Evolutionary conservation across 2,888 invertebrate genomes (phyloP), one percentile per base, ranked within the genome.

Genomic region (Pyrrhia umbra): DNA sequence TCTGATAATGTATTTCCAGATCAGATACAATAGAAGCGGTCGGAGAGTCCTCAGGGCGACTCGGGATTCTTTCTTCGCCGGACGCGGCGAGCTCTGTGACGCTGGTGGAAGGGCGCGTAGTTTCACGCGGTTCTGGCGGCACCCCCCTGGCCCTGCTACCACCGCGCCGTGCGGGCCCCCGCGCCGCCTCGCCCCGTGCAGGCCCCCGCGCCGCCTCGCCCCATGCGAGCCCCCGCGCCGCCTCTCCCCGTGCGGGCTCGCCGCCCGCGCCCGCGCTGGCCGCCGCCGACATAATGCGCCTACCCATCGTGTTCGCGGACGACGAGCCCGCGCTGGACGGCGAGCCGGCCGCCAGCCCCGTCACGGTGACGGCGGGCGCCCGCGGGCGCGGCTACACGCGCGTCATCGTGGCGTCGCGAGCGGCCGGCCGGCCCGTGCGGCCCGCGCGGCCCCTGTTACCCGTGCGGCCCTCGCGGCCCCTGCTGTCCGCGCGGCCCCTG

Each of bases 231-330:
- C 79, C 54, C 79, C 69, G 82, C 85, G 63, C 86, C 87, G 81
- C 82, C 82, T 70, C 73, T 51, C 75, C 68, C 66, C 66, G 67
- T 69, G 68, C 62, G 65, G 40, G 75, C 45, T 15, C 75, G 59
- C 40, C 66, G 39, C 71, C 66, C 50, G 56, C 65, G 55, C 50
- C 68, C 57, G 42, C 56, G 43, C 80, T 80, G 61, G 80, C 73
- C 59, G 83, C 88, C 63, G 90, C 90, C 21, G 96, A 96, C 88
- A 96, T 96, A 83, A 85, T 96, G 88, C 95, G 95, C 76, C 92
- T 96, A 85, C 96, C 96, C 55, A 96, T 96, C 78, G 96, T 96
- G 87, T 96, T 96, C 85, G 96, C 96, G 43, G 96, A 96, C 85
- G 95, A 95, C 83, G 95, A 92, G 56, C 45, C 75, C 77, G 55